These are phyloP conservation scores for Serrognathus titanus DNA, from an alignment of 2,888 invertebrate species.

Conservation along the genomic window DNA sequence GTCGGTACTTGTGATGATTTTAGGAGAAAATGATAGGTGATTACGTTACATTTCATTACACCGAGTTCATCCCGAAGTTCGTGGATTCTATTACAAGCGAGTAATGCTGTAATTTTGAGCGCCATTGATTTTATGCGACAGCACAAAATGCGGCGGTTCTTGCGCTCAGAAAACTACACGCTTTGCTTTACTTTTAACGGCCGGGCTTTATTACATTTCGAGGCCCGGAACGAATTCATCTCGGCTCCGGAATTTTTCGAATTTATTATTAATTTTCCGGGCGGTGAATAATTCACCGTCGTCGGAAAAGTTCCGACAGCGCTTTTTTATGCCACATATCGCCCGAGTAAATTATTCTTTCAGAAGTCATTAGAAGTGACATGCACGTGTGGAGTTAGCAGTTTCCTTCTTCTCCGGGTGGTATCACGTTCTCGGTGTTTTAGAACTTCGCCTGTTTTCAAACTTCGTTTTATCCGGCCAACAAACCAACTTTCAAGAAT, in stretches of 20 bases:
- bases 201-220: background rate
- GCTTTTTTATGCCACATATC: background rate
- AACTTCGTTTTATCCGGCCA: conserved; percentile 29
- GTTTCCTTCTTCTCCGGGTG: conserved; percentile 30
- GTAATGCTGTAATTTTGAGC: conserved; percentile 31
- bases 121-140: conserved; percentile 28
- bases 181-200: conserved; percentile 17
- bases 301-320: no score
- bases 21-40: conserved; percentile 18
- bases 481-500: conserved; percentile 7
- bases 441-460: conserved; percentile 33
- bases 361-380: conserved; percentile 32
- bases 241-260: background rate
- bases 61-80: conserved; percentile 21
- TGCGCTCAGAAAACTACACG: conserved; percentile 19
- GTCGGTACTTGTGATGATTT: conserved; percentile 9
- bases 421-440: conserved; percentile 35
- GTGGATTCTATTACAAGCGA: conserved; percentile 28
- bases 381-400: conserved; percentile 36
- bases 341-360: conserved; percentile 29
- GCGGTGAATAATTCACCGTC: no score
- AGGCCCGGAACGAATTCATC: background rate
- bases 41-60: conserved; percentile 28
- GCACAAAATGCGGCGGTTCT: conserved; percentile 4
- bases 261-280: no score